Conservation (phyloP, 2,888 invertebrate genomes). For the Coelogynopora nodosa region DNA sequence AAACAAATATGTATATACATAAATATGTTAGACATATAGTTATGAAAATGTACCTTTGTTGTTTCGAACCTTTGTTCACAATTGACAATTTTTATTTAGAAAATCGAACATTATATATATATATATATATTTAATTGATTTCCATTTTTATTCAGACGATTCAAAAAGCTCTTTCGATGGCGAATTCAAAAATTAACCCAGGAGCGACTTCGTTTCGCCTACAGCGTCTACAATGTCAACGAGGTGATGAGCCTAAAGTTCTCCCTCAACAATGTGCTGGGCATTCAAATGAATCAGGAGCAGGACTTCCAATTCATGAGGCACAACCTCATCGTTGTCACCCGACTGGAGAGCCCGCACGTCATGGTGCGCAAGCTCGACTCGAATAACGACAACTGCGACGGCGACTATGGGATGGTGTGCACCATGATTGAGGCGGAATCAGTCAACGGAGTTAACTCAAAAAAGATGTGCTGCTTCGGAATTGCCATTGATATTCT, state of each 20-base stretch:
- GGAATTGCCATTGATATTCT: slow-evolving; percentile 38
- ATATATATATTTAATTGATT: no score
- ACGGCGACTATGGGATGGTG: slow-evolving; percentile 32
- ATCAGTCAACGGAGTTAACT: background rate
- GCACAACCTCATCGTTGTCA: background rate
- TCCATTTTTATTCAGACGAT: no score
- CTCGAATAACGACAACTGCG: slow-evolving; percentile 30
- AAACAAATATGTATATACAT: no score
- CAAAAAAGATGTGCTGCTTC: slow-evolving; percentile 35
- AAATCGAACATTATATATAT: no score
- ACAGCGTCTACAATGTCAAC: background rate
- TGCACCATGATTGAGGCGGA: slow-evolving; percentile 8
- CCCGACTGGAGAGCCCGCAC: slow-evolving; percentile 25
- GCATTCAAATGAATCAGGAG: background rate
- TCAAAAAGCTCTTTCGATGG: no score
- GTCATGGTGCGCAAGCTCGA: slow-evolving; percentile 38
- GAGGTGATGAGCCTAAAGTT: background rate
- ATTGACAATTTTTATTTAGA: no score
- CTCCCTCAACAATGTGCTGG: background rate
- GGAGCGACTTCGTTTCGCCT: background rate
- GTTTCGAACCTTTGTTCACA: no score
- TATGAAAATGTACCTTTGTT: no score
- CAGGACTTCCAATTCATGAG: background rate
- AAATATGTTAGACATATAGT: no score
- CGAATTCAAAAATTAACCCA: no score